Evolutionary conservation across 2,888 invertebrate species (phyloP), one percentile per base, ranked within the genome.

Genomic region (Leptinotarsa haldemani): DNA sequence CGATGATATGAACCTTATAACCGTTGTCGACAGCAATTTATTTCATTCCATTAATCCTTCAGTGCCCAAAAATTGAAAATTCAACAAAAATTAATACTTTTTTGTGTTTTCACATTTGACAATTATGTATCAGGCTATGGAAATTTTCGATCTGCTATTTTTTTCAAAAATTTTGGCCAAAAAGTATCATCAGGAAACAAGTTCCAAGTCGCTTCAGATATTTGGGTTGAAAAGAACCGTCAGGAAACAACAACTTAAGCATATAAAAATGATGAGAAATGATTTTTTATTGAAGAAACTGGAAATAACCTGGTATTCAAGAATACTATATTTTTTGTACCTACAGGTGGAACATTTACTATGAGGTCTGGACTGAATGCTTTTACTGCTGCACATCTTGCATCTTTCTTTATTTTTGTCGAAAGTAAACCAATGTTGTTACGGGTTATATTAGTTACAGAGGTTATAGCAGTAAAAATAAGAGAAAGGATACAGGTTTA

Each of bases 371-470:
- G 64, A 64, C 40, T 64, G 40, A 64, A 64, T 64, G 46, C 64
- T 46, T 64, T 64, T 40, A 46, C 64, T 64, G 64, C 65, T 65
- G 25, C 65, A 65, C 47, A 47, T 65, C n/a, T 65, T 20, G 25
- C 65, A 65, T 65, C 65, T 47, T 18, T 5, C 16, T 52, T 52
- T 52, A 52, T 52, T 52, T 52, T 52, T 52, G 52, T 52, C 52
- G 16, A 16, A 52, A 52, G 16, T 52, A 52, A 52, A 2, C 16
- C 52, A 52, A 52, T 52, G 52, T 47, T n/a, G n/a, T n/a, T n/a
- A n/a, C n/a, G n/a, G n/a, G n/a, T n/a, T n/a, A n/a, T n/a, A n/a
- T n/a, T n/a, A n/a, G n/a, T n/a, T n/a, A n/a, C n/a, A n/a, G n/a
- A n/a, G n/a, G n/a, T n/a, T n/a, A n/a, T n/a, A n/a, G n/a, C n/a